Conservation (phyloP, 2,113 vertebrate genomes). For the Otis tarda region DNA sequence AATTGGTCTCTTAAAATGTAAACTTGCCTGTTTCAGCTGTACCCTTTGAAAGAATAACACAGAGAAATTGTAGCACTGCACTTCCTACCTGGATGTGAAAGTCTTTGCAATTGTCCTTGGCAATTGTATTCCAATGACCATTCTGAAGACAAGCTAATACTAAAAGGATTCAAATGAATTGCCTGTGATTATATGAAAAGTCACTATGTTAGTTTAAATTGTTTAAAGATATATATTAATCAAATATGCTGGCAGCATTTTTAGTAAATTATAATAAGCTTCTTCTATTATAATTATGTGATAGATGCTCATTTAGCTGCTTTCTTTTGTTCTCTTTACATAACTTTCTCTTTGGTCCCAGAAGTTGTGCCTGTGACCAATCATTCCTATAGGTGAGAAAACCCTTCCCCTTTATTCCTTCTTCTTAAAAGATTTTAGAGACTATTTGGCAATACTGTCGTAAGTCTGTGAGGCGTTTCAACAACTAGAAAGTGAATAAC, state of each 20-base stretch:
- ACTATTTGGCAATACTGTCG: not conserved
- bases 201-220: not conserved
- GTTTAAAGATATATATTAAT: not conserved
- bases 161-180: not conserved
- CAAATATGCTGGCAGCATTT: not conserved
- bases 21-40: not conserved
- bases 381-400: not conserved
- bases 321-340: not conserved
- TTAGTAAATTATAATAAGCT: not conserved
- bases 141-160: not conserved
- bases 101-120: not conserved
- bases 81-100: not conserved
- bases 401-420: not conserved
- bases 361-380: rapidly evolving
- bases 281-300: not conserved
- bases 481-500: not conserved
- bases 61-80: not conserved
- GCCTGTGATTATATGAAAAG: not conserved
- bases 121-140: not conserved
- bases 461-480: not conserved
- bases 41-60: not conserved
- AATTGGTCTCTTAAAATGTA: not conserved
- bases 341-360: not conserved
- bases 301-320: not conserved
- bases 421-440: not conserved